phyloP scores from a whole-genome alignment of 92 coral and sea anemone species.

The Pocillopora grandis region DNA sequence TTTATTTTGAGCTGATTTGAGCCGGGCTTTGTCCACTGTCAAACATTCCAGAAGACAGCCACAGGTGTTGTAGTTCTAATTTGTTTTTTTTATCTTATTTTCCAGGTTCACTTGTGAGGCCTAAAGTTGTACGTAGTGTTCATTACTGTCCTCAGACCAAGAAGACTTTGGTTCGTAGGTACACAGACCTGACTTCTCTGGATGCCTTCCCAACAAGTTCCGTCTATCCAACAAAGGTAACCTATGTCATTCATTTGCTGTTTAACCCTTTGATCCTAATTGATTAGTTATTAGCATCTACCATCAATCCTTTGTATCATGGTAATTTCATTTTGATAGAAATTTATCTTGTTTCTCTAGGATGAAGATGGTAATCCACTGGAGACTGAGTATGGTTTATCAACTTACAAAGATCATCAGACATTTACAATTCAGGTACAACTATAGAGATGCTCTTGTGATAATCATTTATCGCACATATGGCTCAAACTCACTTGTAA shows the following conservation, averaged over 20 bases:
- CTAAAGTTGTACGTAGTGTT: constrained; percentile 96
- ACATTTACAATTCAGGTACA: constrained; percentile 94
- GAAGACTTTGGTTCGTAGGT: constrained; percentile 84
- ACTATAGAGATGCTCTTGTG: not conserved
- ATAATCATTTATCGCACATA: not conserved
- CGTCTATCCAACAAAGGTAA: constrained; percentile 96
- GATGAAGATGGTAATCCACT: constrained; percentile 99
- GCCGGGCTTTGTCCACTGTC: not conserved
- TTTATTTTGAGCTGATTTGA: too few relatives aligned
- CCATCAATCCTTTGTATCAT: too few relatives aligned
- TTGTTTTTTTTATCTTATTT: not conserved
- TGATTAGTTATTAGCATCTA: not conserved
- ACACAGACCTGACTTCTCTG: constrained; percentile 93
- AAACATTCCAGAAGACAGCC: too few relatives aligned
- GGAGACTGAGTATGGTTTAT: constrained; percentile 96
- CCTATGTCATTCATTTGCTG: not conserved
- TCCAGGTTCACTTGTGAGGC: constrained; percentile 90
- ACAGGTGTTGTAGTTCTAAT: not conserved
- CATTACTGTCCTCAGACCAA: constrained; percentile 98
- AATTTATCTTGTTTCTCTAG: constrained; percentile 26
- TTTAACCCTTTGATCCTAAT: not conserved
- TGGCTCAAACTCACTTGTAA: not conserved
- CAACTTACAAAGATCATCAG: constrained; percentile 95
- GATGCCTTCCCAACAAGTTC: constrained; percentile 95
- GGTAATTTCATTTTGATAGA: too few relatives aligned